Evolutionary conservation across 2,797 vertebrate species (phyloP).

Genomic region (Pangasius larnaudii): DNA sequence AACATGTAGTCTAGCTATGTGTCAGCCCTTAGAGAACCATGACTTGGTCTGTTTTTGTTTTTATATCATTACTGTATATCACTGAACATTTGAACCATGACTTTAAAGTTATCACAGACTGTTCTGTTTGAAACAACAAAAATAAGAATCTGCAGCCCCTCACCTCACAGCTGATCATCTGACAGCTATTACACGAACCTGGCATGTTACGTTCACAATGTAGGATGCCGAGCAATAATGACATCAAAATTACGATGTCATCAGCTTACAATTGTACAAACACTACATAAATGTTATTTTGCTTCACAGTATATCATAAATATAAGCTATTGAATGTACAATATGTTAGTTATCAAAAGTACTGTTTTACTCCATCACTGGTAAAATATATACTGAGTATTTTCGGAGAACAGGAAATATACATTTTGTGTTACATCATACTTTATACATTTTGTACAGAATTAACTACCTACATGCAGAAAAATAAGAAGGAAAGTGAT

Average conservation of each 20-base stretch:
- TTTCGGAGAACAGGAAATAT: conserved; percentile 35
- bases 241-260: conserved; percentile 15
- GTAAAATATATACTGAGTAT: conserved; percentile 46
- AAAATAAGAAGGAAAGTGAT: conserved; percentile 32
- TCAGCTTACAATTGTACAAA: conserved; percentile 29
- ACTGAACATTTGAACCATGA: conserved; percentile 34
- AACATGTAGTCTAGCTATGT: conserved; percentile 41
- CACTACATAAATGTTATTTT: conserved; percentile 43
- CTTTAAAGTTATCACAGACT: conserved; percentile 11
- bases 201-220: conserved; percentile 11
- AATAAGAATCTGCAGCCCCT: not conserved
- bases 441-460: conserved; percentile 50
- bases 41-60: conserved; percentile 36
- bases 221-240: not conserved
- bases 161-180: conserved; percentile 4
- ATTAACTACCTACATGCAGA: conserved; percentile 38
- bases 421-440: conserved; percentile 40
- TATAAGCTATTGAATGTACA: conserved; percentile 46
- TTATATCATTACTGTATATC: conserved; percentile 6
- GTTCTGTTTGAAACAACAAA: conserved; percentile 9
- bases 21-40: conserved; percentile 48
- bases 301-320: conserved; percentile 48
- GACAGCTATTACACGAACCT: conserved; percentile 15
- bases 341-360: conserved; percentile 48
- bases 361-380: conserved; percentile 38